Evolutionary conservation across 2,113 vertebrate species (phyloP).

Genomic region (Upupa epops): DNA sequence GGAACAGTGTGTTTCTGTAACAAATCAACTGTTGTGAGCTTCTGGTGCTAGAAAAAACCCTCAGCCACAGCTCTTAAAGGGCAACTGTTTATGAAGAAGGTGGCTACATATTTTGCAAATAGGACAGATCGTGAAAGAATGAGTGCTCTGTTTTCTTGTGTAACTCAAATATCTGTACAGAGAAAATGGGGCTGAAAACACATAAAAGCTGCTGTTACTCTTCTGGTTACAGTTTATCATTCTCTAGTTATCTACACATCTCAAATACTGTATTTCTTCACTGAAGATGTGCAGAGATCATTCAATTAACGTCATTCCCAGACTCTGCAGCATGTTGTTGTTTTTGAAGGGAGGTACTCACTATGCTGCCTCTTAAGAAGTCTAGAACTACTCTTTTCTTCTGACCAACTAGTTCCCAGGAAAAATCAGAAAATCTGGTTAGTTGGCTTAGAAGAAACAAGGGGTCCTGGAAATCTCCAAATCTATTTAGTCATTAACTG

Average conservation of each 20-base stretch:
- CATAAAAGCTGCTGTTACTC: background rate
- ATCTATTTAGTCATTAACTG: background rate
- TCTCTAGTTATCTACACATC: background rate
- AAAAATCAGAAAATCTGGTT: background rate
- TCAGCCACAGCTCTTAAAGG: constrained; percentile 3
- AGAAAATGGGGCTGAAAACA: background rate
- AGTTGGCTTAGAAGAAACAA: background rate
- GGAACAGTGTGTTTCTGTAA: background rate
- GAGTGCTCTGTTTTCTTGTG: background rate
- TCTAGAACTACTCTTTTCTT: background rate
- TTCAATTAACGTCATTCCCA: background rate
- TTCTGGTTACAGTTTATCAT: background rate
- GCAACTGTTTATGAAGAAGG: background rate
- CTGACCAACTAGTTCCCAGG: background rate
- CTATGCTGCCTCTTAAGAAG: background rate
- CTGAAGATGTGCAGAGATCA: background rate
- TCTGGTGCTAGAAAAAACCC: background rate
- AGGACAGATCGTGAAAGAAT: background rate
- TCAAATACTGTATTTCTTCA: background rate
- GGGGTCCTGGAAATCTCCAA: background rate
- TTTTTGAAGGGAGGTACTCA: background rate
- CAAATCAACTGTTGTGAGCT: background rate
- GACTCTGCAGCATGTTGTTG: background rate
- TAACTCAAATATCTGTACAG: background rate
- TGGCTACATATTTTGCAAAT: background rate